A percentile compares a stretch with the other conserved stretches of the same genome.
phyloP scores from a whole-genome alignment of 2,888 invertebrate species.

The Gastrophysa polygoni region DNA sequence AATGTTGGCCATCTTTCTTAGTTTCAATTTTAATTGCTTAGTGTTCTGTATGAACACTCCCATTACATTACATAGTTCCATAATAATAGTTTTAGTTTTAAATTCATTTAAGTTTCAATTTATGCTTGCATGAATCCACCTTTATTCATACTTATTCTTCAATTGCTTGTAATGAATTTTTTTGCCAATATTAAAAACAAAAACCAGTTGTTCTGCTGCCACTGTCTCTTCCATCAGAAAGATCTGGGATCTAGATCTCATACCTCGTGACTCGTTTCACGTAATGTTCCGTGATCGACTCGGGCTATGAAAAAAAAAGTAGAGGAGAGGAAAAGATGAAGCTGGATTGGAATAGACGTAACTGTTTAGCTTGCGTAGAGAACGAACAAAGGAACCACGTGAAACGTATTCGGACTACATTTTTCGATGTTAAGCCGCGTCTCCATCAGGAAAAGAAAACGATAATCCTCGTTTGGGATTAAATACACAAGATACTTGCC shows the following conservation, averaged over 20 bases:
- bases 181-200: neutral
- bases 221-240: neutral
- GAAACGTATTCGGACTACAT: neutral
- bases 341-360: neutral
- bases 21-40: too few relatives aligned
- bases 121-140: too few relatives aligned
- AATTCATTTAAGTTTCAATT: too few relatives aligned
- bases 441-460: neutral
- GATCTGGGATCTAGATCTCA: neutral
- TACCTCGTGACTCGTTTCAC: slow-evolving; percentile 9
- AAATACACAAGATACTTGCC: too few relatives aligned
- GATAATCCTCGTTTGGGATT: too few relatives aligned
- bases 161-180: too few relatives aligned
- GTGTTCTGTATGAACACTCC: too few relatives aligned
- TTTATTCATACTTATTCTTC: too few relatives aligned
- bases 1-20: too few relatives aligned
- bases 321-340: neutral
- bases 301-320: slow-evolving; percentile 3
- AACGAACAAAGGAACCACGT: neutral
- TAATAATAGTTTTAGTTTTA: too few relatives aligned
- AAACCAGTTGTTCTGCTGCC: neutral
- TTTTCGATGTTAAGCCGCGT: neutral
- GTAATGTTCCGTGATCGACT: slow-evolving; percentile 11
- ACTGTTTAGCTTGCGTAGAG: neutral
- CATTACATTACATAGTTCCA: too few relatives aligned